Percentiles rank a stretch among this genome's conserved stretches.
These are phyloP conservation scores for Dendronephthya gigantea DNA, from an alignment of 64 coral and sea anemone genomes.

Conservation along the genomic window DNA sequence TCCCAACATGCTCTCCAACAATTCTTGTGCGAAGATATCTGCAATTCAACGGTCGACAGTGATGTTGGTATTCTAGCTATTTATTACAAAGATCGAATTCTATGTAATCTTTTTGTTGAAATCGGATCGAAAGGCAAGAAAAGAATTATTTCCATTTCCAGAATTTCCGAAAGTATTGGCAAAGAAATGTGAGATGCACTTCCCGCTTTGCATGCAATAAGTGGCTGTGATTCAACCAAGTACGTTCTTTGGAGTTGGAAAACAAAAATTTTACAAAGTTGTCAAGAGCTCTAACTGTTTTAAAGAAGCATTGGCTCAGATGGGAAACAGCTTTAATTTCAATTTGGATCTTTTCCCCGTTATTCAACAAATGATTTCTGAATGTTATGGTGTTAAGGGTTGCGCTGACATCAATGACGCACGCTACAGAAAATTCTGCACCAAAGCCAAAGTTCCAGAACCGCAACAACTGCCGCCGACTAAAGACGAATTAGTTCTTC, in stretches of 20 bases:
- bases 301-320: not conserved
- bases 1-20: not conserved
- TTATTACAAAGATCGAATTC: not conserved
- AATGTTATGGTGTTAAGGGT: not conserved
- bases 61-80: conserved; percentile 21
- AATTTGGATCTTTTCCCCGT: not conserved
- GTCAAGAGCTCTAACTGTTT: not conserved
- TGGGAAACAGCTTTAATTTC: not conserved
- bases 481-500: not conserved
- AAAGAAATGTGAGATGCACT: not conserved
- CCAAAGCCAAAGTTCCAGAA: not conserved
- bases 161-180: not conserved
- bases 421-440: not conserved
- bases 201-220: conserved; percentile 23
- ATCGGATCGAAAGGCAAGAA: not conserved
- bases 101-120: not conserved
- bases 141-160: not conserved
- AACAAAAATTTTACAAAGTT: not conserved
- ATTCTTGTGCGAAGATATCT: not conserved
- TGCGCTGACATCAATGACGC: not conserved
- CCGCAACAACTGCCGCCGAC: not conserved
- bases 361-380: not conserved
- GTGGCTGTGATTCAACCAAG: conserved; percentile 18
- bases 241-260: not conserved
- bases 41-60: conserved; percentile 17